Percentiles rank a stretch among this genome's conserved stretches.
phyloP scores from a whole-genome alignment of 2,888 invertebrate genomes.

The Sphaerophoria taeniata region DNA sequence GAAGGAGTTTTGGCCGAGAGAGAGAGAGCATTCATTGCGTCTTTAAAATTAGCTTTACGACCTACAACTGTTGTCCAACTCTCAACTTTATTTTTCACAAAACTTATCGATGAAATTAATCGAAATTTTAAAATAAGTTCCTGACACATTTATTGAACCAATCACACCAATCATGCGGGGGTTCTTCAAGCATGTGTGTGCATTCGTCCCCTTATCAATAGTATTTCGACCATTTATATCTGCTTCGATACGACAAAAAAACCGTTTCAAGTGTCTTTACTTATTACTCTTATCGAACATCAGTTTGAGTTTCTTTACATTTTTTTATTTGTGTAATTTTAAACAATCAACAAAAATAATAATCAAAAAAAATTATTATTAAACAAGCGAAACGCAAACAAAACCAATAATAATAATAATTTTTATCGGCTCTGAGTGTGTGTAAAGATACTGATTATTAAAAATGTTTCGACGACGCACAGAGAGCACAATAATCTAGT shows the following conservation, averaged over 20 bases:
- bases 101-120: not conserved
- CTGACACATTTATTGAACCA: not conserved
- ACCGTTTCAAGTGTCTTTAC: too few species aligned
- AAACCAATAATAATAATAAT: constrained; percentile 46
- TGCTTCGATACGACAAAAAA: too few species aligned
- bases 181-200: not conserved
- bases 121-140: not conserved
- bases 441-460: constrained; percentile 33
- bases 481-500: constrained; percentile 8
- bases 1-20: too few species aligned
- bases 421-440: constrained; percentile 11
- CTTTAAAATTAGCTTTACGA: too few species aligned
- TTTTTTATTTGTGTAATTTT: constrained; percentile 28
- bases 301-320: constrained; percentile 38
- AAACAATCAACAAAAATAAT: constrained; percentile 46
- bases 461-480: not conserved
- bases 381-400: not conserved
- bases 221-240: not conserved
- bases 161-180: not conserved
- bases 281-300: constrained; percentile 2
- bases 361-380: too few species aligned
- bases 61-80: too few species aligned
- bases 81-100: not conserved
- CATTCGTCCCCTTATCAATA: not conserved
- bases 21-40: too few species aligned